These are phyloP conservation scores for Microctenopoma stevenorrisi DNA, from an alignment of 2,797 vertebrate species.

Conservation along the genomic window DNA sequence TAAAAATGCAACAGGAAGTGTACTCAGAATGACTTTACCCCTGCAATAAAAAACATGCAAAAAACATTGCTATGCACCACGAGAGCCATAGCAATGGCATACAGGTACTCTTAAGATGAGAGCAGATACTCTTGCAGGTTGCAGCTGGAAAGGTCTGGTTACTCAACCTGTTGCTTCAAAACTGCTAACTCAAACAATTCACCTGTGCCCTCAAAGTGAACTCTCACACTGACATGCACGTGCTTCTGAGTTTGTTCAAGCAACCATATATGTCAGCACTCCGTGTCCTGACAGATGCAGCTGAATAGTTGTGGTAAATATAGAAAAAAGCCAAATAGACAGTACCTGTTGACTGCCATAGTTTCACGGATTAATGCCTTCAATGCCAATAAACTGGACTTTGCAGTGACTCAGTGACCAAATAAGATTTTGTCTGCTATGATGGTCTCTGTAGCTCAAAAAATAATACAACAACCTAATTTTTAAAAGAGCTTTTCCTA, in stretches of 20 bases:
- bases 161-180: conserved; percentile 14
- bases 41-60: background rate
- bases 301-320: conserved; percentile 27
- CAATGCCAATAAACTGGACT: conserved; percentile 1
- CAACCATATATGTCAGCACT: conserved; percentile 37
- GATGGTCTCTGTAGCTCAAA: background rate
- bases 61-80: conserved; percentile 46
- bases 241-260: conserved; percentile 35
- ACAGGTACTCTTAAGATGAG: conserved; percentile 41
- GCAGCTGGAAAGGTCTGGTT: conserved; percentile 42
- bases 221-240: conserved; percentile 9
- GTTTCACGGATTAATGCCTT: background rate
- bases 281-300: conserved; percentile 15
- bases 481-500: background rate
- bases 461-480: background rate
- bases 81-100: conserved; percentile 55
- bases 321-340: conserved; percentile 11
- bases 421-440: background rate
- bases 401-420: background rate
- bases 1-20: background rate
- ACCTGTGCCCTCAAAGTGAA: conserved; percentile 17
- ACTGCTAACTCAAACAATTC: conserved; percentile 33
- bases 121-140: conserved; percentile 26
- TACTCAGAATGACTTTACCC: background rate
- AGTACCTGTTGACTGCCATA: conserved; percentile 4